Percentiles rank a stretch among this genome's conserved stretches.
These are phyloP conservation scores for Prunella himalayana DNA, from an alignment of 2,113 vertebrate genomes.

Conservation along the genomic window DNA sequence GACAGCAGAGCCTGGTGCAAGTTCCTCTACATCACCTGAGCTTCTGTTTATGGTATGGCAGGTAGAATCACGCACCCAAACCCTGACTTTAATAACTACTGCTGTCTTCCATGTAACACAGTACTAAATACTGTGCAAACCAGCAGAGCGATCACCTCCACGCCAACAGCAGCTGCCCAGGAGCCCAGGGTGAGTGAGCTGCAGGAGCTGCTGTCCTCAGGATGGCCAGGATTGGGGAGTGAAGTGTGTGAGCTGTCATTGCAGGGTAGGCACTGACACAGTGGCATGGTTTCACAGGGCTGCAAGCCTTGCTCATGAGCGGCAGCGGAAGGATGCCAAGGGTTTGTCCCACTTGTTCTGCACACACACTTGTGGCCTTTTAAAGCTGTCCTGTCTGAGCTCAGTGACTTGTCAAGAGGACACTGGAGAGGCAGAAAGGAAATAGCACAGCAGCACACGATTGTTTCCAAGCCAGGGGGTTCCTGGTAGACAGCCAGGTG, in stretches of 20 bases:
- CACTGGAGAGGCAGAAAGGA: background rate
- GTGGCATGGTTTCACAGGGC: background rate
- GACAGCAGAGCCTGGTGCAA: background rate
- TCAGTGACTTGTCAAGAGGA: background rate
- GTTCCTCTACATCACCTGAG: background rate
- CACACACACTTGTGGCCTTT: background rate
- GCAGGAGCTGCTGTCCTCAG: background rate
- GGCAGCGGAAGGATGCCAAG: background rate
- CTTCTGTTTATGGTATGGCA: background rate
- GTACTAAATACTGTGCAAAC: background rate
- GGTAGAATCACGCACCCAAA: background rate
- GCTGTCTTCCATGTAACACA: background rate
- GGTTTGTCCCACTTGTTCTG: background rate
- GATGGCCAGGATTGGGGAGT: accelerated
- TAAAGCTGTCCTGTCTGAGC: background rate
- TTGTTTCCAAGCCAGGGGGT: background rate
- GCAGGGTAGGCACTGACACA: background rate
- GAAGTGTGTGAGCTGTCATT: background rate
- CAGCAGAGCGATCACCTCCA: background rate
- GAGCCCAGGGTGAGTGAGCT: background rate
- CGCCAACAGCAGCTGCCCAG: background rate
- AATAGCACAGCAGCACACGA: background rate
- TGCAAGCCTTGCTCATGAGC: background rate
- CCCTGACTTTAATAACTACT: background rate
- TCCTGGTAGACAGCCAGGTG: background rate